Percentiles rank a stretch among this genome's conserved stretches.
Conservation (phyloP, 2,888 invertebrate species). For the Malachius bipustulatus region DNA sequence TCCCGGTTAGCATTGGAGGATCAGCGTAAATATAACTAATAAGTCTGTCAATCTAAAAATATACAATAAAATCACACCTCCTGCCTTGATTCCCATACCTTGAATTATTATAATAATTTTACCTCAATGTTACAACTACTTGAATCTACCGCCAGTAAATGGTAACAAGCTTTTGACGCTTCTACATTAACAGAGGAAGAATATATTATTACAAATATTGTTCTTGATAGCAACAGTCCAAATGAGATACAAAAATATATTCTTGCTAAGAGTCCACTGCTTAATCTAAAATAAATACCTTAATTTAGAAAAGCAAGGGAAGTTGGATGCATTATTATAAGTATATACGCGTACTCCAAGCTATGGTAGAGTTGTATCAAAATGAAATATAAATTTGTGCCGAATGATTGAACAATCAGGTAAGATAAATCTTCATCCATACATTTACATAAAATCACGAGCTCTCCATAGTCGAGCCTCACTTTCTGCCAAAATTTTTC, state of each 20-base stretch:
- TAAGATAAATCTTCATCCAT: neutral
- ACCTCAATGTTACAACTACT: neutral
- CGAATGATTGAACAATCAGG: neutral
- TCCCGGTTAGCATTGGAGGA: too few species aligned
- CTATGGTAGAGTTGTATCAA: constrained; percentile 1
- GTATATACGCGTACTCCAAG: neutral
- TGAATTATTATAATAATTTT: too few species aligned
- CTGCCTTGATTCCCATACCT: too few species aligned
- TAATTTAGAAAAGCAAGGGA: too few species aligned
- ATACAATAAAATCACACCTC: too few species aligned
- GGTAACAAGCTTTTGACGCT: neutral
- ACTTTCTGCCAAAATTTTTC: neutral
- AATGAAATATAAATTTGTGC: neutral
- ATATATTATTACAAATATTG: neutral
- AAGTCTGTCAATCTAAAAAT: too few species aligned
- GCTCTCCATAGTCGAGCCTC: neutral
- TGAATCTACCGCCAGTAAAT: neutral
- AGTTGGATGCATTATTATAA: too few species aligned
- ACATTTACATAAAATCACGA: neutral
- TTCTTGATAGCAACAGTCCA: constrained; percentile 1
- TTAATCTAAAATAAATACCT: too few species aligned
- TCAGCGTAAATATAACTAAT: too few species aligned
- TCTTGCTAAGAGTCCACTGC: neutral
- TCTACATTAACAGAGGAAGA: neutral
- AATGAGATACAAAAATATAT: neutral